Conservation (phyloP, 2,888 invertebrate genomes). For the Petrophora chlorosata region DNA sequence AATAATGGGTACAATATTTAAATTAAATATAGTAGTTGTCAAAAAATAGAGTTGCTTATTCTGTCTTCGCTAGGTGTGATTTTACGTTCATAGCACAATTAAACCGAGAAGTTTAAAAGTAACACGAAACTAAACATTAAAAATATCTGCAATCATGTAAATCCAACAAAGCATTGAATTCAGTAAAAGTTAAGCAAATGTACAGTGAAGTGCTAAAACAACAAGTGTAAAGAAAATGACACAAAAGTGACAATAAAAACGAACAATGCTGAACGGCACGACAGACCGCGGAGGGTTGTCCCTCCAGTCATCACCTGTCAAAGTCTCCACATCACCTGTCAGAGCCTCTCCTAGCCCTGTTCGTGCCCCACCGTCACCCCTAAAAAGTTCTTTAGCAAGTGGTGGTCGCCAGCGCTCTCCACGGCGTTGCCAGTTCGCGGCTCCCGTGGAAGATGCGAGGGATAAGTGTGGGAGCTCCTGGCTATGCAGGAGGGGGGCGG, state of each 20-base stretch:
- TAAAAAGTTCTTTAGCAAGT: slow-evolving; percentile 68
- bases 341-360: slow-evolving; percentile 71
- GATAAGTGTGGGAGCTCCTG: slow-evolving; percentile 79
- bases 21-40: too few relatives aligned
- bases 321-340: slow-evolving; percentile 64
- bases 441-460: slow-evolving; percentile 66
- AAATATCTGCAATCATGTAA: too few relatives aligned
- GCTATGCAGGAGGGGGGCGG: slow-evolving; percentile 75
- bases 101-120: too few relatives aligned
- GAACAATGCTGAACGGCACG: slow-evolving; percentile 70
- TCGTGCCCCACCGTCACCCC: slow-evolving; percentile 67
- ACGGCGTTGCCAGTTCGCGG: slow-evolving; percentile 73
- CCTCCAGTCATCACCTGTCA: slow-evolving; percentile 69
- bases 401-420: slow-evolving; percentile 64
- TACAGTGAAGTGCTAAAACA: background rate
- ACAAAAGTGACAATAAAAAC: slow-evolving; percentile 31
- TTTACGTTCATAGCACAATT: too few relatives aligned
- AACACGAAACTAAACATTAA: too few relatives aligned
- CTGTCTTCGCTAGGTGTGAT: background rate
- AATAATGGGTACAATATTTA: too few relatives aligned
- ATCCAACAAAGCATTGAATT: background rate
- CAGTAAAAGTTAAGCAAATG: background rate
- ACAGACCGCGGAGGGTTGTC: slow-evolving; percentile 63
- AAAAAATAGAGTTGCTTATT: too few relatives aligned
- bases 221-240: slow-evolving; percentile 37